phyloP scores from a whole-genome alignment of 2,888 invertebrate species.

The Drosophila neutralis region DNA sequence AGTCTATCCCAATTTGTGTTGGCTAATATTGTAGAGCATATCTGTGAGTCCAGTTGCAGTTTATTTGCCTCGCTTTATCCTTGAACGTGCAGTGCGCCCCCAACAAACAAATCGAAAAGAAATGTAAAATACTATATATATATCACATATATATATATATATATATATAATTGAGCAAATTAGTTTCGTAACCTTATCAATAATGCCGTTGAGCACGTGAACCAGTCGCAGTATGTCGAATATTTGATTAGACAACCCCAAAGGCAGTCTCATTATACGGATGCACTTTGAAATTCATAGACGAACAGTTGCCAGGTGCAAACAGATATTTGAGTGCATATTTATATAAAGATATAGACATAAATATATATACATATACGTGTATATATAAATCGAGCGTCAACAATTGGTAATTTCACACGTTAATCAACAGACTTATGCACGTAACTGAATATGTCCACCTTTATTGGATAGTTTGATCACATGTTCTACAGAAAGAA shows the following conservation, averaged over 20 bases:
- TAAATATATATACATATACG: too few species aligned
- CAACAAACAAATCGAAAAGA: slow-evolving; percentile 29
- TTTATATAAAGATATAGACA: neutral
- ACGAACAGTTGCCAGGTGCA: neutral
- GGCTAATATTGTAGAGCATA: slow-evolving; percentile 12
- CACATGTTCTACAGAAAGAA: neutral
- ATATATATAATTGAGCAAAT: slow-evolving; percentile 52
- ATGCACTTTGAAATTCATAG: neutral
- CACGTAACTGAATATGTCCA: neutral
- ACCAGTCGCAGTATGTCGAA: slow-evolving; percentile 7
- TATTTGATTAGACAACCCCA: slow-evolving; percentile 19
- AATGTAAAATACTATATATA: neutral
- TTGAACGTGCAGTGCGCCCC: slow-evolving; percentile 38
- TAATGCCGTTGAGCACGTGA: slow-evolving; percentile 49
- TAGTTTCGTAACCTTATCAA: slow-evolving; percentile 53
- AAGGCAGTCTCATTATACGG: neutral
- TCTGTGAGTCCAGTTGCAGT: neutral
- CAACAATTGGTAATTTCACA: neutral
- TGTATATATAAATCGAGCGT: neutral
- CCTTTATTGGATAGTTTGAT: neutral
- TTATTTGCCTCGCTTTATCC: slow-evolving; percentile 32
- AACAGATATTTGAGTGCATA: neutral
- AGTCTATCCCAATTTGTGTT: neutral
- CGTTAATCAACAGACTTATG: neutral
- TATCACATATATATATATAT: neutral